Conservation (phyloP, 2,888 invertebrate genomes). For the Criorhina ranunculi region DNA sequence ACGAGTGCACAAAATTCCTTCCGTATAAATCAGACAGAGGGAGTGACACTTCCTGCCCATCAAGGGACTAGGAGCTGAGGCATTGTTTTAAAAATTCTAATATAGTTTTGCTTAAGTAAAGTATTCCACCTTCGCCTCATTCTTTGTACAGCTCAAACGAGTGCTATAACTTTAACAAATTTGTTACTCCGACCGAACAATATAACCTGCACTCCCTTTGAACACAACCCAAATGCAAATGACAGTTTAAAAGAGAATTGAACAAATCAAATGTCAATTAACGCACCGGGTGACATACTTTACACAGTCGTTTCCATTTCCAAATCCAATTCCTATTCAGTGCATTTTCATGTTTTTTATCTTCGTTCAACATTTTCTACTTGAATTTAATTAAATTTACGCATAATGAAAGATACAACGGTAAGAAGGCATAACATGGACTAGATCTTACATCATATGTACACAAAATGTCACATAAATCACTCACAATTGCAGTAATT, state of each 20-base stretch:
- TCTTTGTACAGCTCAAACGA: too few species aligned
- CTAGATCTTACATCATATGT: conserved; percentile 42
- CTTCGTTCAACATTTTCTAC: conserved; percentile 1
- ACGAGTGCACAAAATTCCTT: too few species aligned
- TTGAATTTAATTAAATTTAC: conserved; percentile 3
- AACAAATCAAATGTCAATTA: conserved; percentile 28
- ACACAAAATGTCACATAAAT: conserved; percentile 28
- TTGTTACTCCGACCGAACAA: too few species aligned
- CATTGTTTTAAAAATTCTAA: too few species aligned
- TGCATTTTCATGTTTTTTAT: conserved; percentile 27
- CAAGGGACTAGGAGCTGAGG: too few species aligned
- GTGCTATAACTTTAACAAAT: too few species aligned
- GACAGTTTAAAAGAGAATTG: conserved; percentile 20
- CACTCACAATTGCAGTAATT: neutral
- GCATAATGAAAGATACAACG: conserved; percentile 81
- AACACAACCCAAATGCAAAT: conserved; percentile 14
- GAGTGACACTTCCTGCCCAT: too few species aligned
- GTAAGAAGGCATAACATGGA: conserved; percentile 75
- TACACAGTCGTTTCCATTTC: conserved; percentile 20
- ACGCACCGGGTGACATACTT: conserved; percentile 7
- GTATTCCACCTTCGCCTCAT: too few species aligned
- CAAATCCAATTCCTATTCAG: conserved; percentile 17
- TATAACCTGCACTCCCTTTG: too few species aligned
- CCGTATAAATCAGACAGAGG: too few species aligned
- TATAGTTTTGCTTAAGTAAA: too few species aligned